Conservation (phyloP, 2,113 vertebrate genomes). For the Epinephelus lanceolatus region DNA sequence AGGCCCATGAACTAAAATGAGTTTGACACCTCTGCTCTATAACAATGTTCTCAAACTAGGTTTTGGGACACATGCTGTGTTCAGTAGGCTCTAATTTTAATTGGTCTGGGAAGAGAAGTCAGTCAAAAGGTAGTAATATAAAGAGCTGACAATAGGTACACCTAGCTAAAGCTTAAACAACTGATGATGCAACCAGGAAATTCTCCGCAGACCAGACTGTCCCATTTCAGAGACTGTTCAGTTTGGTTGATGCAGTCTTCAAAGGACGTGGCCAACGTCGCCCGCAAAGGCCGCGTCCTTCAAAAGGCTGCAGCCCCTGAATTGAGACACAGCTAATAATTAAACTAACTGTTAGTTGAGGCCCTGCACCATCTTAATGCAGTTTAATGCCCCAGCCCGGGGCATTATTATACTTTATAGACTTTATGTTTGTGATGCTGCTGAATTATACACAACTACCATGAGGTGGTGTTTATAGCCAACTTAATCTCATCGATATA, state of each 20-base stretch:
- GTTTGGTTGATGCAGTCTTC: too few relatives aligned
- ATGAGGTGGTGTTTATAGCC: neutral
- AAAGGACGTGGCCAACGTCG: too few relatives aligned
- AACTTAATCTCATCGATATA: neutral
- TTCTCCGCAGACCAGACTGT: too few relatives aligned
- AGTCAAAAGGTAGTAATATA: neutral
- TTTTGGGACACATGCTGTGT: neutral
- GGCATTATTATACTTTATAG: neutral
- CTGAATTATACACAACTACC: neutral
- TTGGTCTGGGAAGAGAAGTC: neutral
- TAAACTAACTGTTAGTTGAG: neutral
- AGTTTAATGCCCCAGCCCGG: neutral
- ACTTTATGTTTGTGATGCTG: neutral
- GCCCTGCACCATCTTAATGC: neutral
- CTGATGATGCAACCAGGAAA: too few relatives aligned
- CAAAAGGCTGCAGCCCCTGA: too few relatives aligned
- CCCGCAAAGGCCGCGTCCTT: too few relatives aligned
- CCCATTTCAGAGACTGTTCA: too few relatives aligned
- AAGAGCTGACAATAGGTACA: neutral
- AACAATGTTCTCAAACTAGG: neutral
- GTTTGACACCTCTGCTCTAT: neutral
- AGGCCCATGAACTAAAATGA: too few relatives aligned
- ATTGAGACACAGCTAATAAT: neutral
- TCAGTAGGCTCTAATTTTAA: neutral
- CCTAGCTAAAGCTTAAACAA: neutral